phyloP scores from a whole-genome alignment of 1,140 invertebrate genomes.

The Laodelphax striatellus region DNA sequence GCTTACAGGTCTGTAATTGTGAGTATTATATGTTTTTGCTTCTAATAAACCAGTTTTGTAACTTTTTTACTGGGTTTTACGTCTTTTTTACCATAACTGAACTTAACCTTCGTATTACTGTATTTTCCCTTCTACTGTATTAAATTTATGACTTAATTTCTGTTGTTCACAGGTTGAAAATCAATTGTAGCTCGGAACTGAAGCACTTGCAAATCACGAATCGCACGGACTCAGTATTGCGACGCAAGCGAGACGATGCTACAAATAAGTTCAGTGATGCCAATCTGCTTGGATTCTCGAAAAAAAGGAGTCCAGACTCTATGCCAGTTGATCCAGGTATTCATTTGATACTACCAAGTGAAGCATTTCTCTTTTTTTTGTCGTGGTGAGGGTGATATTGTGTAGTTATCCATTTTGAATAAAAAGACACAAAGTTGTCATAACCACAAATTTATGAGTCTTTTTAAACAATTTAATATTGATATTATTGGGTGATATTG shows the following conservation, averaged over 20 bases:
- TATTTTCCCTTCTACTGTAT: slow-evolving; percentile 1
- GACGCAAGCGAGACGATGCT: slow-evolving; percentile 28
- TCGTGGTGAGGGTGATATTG: no score
- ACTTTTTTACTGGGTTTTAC: no score
- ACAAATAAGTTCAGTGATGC: slow-evolving; percentile 30
- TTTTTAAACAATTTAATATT: no score
- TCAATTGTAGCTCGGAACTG: slow-evolving; percentile 40
- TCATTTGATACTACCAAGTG: background rate
- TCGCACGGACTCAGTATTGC: slow-evolving; percentile 13
- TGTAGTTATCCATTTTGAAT: no score
- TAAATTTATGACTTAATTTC: background rate
- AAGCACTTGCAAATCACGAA: slow-evolving; percentile 38
- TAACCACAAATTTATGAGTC: no score
- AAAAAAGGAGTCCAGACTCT: slow-evolving; percentile 35
- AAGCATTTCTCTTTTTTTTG: no score
- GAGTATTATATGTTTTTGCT: no score
- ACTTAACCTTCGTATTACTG: slow-evolving; percentile 12
- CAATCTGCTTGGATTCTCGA: slow-evolving; percentile 28
- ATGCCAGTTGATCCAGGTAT: background rate
- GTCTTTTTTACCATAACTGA: no score
- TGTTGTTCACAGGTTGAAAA: slow-evolving; percentile 35
- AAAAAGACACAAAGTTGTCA: no score
- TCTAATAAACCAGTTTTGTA: no score
- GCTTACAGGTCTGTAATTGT: no score
- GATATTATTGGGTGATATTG: no score